Conservation (phyloP, 2,797 vertebrate species). For the Cyprinella venusta region DNA sequence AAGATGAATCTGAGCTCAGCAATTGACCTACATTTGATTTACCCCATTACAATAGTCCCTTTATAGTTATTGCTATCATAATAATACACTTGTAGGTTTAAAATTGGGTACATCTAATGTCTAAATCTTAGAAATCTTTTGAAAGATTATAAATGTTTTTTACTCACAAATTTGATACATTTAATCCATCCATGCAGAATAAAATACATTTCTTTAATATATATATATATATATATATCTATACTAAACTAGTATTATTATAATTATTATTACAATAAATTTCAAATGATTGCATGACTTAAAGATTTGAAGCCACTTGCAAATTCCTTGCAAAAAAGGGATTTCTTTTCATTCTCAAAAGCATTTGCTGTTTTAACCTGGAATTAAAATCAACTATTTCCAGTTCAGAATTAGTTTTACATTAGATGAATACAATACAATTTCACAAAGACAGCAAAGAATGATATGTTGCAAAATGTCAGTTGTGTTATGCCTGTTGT, state of each 20-base stretch:
- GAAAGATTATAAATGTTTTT: background rate
- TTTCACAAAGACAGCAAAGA: background rate
- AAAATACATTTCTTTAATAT: background rate
- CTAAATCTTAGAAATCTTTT: background rate
- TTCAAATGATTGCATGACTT: background rate
- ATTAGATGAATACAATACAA: background rate
- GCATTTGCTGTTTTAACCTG: background rate
- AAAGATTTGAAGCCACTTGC: background rate
- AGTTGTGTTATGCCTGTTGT: background rate
- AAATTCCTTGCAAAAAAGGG: background rate
- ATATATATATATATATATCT: background rate
- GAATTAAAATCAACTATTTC: background rate
- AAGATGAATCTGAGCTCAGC: no score
- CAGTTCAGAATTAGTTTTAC: background rate
- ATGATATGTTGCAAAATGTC: background rate
- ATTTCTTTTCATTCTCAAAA: background rate
- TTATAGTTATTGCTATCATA: no score
- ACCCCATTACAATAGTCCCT: no score
- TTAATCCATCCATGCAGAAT: background rate
- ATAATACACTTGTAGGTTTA: no score
- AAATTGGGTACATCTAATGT: no score
- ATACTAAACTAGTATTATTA: background rate
- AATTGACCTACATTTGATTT: no score
- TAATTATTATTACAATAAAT: background rate
- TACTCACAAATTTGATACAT: background rate